phyloP scores from a whole-genome alignment of 2,797 vertebrate species.

The Gymnocypris eckloni region DNA sequence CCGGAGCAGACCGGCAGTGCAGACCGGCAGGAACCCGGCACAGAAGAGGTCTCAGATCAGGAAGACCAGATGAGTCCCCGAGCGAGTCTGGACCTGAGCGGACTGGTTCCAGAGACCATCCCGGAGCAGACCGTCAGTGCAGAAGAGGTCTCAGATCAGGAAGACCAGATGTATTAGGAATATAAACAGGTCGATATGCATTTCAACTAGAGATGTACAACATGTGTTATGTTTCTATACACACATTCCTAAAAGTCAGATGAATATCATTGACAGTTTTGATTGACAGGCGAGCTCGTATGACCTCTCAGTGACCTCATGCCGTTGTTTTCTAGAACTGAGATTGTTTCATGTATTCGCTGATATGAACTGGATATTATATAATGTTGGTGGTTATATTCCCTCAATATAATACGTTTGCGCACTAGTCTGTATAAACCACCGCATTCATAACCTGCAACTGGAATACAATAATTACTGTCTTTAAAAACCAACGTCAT shows the following conservation, averaged over 20 bases:
- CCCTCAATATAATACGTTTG: neutral
- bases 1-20: constrained; percentile 30
- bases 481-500: neutral
- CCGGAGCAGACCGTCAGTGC: too few relatives aligned
- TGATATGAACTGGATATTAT: neutral
- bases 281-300: neutral
- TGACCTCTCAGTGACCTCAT: neutral
- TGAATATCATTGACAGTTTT: neutral
- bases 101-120: too few relatives aligned
- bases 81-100: too few relatives aligned
- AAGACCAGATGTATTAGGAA: neutral
- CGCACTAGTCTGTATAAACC: neutral
- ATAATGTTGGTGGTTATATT: too few relatives aligned
- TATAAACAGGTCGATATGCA: neutral
- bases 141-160: too few relatives aligned
- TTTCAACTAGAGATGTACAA: neutral
- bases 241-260: neutral
- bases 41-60: constrained; percentile 41
- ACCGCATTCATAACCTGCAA: neutral
- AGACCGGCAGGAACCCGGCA: neutral
- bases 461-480: neutral
- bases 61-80: neutral
- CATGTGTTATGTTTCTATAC: neutral
- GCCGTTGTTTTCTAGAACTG: neutral
- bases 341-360: neutral